Base-by-base conservation (phyloP, 2,113 vertebrate genomes). In the Scortum barcoo region DNA sequence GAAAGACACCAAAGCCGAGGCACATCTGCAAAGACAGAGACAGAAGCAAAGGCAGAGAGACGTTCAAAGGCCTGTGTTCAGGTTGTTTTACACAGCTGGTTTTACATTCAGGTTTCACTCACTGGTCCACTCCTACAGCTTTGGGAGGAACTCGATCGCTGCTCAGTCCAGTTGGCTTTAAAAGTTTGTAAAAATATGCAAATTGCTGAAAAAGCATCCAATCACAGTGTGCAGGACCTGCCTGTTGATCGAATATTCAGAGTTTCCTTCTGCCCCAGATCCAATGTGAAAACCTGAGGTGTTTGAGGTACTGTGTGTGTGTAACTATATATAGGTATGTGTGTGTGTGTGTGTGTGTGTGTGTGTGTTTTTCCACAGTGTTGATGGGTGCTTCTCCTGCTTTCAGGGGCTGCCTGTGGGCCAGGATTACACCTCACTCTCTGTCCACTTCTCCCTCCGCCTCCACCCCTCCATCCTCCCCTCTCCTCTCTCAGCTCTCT, bases 391-490 rank as follows among this genome's bases (percentile, higher is more conserved):
- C 17, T 72, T 72, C 57, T 56, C 74, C 48, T 70, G 72, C 76
- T 77, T 69, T 48, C n/a, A 63, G 65, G 73, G 50, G 57, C 78
- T 4, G 0, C 71, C 76, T 79, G 65, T 84, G 58, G 91, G 81
- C 57, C 84, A 85, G 79, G 72, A 87, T 85, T 86, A 82, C 88
- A 88, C 71, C 90, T 86, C 76, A 57, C 72, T 83, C 85, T 79
- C 40, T 70, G 13, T 73, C 74, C 66, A 24, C 56, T 70, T 77
- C 73, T 56, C 76, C 54, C 66, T 33, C 67, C 73, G 26, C 60
- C 76, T 44, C 53, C 40, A 19, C 73, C 50, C 85, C 46, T 53
- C 73, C 85, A 72, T 83, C 83, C 76, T 62, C 76, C 74, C 84
- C 82, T 79, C 75, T 83, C 61, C 87, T 72, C 76, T 63, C 72